Base-by-base conservation (phyloP, 2,797 vertebrate genomes). In the Microchirus variegatus region DNA sequence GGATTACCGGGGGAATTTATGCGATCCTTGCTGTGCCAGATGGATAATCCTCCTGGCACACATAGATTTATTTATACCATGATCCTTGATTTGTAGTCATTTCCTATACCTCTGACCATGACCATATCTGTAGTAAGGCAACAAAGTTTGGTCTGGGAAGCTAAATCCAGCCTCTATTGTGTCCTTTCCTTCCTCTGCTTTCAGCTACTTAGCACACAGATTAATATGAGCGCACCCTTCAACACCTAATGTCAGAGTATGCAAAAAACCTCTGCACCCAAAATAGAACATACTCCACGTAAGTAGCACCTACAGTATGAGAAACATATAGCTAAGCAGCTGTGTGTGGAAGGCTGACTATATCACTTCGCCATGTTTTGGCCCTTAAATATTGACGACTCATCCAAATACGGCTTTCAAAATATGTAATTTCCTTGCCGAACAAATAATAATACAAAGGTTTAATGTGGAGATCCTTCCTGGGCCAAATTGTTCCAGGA, bases 1-100 rank as follows among this genome's bases (percentile, higher is more conserved):
- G 73, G 84, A 80, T 89, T 77, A 89, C 62, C n/a, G n/a, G 22
- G n/a, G 60, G 62, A 77, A 67, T 70, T 53, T 68, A 76, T 61
- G 59, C 70, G 72, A 77, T 69, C 70, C 54, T 70, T 57, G 68
- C 59, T 70, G 52, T 58, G 63, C 40, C 75, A 78, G 68, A 81
- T 75, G 66, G 73, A 73, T 70, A 54, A 77, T 84, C 65, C 53
- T 74, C 19, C 42, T 57, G 50, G 50, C 59, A 63, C 14, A 31
- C 59, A 48, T 62, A 55, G 42, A 69, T 73, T 45, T 45, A 19
- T 26, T 80, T 80, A 52, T 49, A 59, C 40, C 10, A 43, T 44
- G 22, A 67, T 48, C 53, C 62, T 62, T 47, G 41, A 79, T 69
- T 66, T 67, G 14, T 9, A 61, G 56, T 54, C 5, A 47, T 52